A percentile compares a stretch with the other conserved stretches of the same genome.
These are phyloP conservation scores for Plodia interpunctella DNA, from an alignment of 1,140 invertebrate species.

Conservation along the genomic window DNA sequence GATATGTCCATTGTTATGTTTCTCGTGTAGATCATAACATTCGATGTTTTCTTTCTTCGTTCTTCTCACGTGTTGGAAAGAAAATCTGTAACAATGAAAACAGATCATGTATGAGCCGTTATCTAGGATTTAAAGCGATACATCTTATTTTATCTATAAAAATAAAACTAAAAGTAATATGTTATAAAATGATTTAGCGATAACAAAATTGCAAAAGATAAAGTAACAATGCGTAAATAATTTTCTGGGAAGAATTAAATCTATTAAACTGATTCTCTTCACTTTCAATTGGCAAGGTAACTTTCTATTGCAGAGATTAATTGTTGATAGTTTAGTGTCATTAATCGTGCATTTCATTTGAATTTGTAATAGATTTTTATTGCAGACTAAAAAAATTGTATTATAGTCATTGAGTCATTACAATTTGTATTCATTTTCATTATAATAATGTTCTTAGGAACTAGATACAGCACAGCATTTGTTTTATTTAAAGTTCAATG, in stretches of 20 bases:
- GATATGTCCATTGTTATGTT: conserved; percentile 30
- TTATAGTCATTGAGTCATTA: too few relatives aligned
- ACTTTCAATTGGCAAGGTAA: conserved; percentile 4
- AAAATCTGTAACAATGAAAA: conserved; percentile 54
- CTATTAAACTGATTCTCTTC: not conserved
- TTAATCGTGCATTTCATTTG: too few relatives aligned
- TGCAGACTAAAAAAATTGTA: too few relatives aligned
- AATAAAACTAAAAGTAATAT: too few relatives aligned
- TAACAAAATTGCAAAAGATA: not conserved
- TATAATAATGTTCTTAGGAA: too few relatives aligned
- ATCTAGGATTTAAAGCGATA: not conserved
- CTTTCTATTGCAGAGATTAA: not conserved
- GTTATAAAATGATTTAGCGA: not conserved
- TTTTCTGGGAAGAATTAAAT: not conserved
- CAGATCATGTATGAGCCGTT: conserved; percentile 24
- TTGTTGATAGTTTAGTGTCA: not conserved
- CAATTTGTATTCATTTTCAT: too few relatives aligned
- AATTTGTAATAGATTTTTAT: too few relatives aligned
- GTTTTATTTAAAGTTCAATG: too few relatives aligned
- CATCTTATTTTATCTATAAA: too few relatives aligned
- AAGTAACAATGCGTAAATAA: not conserved
- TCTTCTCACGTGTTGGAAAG: conserved; percentile 26
- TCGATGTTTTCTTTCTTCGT: conserved; percentile 35
- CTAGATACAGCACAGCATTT: too few relatives aligned
- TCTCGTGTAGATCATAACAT: conserved; percentile 27